Evolutionary conservation across 92 coral and sea anemone genomes (phyloP).

Genomic region (Micromussa lordhowensis): DNA sequence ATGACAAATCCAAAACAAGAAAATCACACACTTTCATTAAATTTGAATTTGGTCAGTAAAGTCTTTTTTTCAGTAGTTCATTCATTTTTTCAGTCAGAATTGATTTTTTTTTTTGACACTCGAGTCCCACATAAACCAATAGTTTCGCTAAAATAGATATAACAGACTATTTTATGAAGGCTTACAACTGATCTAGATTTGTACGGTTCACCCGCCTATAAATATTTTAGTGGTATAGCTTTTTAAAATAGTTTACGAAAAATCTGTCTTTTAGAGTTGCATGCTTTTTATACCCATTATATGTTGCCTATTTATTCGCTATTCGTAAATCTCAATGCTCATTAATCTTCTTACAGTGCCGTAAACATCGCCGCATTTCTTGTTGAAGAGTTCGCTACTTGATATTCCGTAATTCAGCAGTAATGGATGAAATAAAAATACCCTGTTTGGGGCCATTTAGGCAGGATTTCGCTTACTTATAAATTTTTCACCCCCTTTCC

Average conservation of each 20-base stretch:
- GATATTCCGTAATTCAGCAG: neutral
- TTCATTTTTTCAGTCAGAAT: no score
- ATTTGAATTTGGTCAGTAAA: no score
- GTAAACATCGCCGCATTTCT: neutral
- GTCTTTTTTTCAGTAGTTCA: no score
- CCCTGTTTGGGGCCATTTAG: neutral
- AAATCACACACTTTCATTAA: no score
- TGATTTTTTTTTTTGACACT: no score
- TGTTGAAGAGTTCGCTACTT: neutral
- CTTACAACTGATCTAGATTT: neutral
- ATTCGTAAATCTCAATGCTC: neutral
- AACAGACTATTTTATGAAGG: neutral
- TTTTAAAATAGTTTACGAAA: neutral
- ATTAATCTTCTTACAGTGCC: neutral
- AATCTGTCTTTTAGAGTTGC: neutral
- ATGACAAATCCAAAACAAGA: no score
- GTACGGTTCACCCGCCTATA: neutral
- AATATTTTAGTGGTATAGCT: neutral
- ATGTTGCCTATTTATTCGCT: neutral
- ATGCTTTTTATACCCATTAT: neutral
- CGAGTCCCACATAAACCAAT: no score
- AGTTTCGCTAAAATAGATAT: no score
- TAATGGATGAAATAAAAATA: conserved; percentile 7
- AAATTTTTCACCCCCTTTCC: neutral
- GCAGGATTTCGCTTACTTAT: neutral